Base-by-base conservation (phyloP, 2,797 vertebrate species). In the Eulemur albifrons region DNA sequence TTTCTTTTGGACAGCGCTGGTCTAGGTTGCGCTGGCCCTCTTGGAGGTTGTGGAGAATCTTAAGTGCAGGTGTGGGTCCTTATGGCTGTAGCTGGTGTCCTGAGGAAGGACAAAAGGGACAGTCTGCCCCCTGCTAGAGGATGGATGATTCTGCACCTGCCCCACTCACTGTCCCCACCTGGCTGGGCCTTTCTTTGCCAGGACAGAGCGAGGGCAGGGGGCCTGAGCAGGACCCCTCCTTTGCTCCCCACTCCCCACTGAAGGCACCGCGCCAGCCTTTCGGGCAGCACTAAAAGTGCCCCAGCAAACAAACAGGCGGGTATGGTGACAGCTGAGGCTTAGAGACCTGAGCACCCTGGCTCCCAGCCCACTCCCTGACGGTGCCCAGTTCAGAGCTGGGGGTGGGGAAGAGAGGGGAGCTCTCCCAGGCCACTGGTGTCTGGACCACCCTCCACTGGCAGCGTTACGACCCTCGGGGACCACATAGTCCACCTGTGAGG, bases 311-410 rank as follows among this genome's bases (percentile, higher is more conserved):
- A 96, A 97, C 72, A 97, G 94, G 90, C 15, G 17, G 91, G 69
- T 82, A 45, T 57, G 79, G 88, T 70, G 95, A 96, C 98, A 98
- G 95, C 97, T 88, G 83, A 32, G 75, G 96, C 95, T 97, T 97
- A 97, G 27, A 43, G 92, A 95, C 95, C 92, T 73, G 95, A 69
- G 65, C 6, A 0, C 52, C 38, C 79, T 95, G 95, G 96, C 95
- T 77, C 23, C 59, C 0, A 0, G 91, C 95, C 95, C 7, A 35
- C 57, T 65, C 61, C 79, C 54, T 91, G 95, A 35, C 52, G 54
- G 83, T 38, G 59, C 57, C 93, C 50, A 57, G 84, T 40, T 59
- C 77, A 57, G 86, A 61, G 72, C 1, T 5, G 13, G 70, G 79
- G 77, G 40, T 17, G 45, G 57, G 63, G 76, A 21, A 75, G 67